Evolutionary conservation across 2,113 vertebrate genomes (phyloP), one percentile per base, ranked within the genome.

Genomic region (Podiceps cristatus): DNA sequence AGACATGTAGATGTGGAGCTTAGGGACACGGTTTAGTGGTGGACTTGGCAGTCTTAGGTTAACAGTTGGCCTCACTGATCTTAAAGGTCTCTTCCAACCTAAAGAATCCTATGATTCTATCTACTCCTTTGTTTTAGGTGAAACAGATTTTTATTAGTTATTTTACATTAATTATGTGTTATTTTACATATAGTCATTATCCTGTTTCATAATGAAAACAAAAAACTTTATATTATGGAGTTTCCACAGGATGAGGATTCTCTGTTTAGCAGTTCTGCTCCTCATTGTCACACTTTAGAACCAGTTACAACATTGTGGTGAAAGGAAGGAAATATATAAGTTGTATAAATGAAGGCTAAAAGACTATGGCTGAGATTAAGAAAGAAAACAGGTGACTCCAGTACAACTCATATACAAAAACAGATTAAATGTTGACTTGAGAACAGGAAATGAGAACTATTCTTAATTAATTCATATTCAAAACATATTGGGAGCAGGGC

Each of bases 391-490:
- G 66, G 74, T 88, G 78, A 92, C 60, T 82, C 44, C 35, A 78
- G 31, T 47, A 52, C 40, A 64, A 81, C 68, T 75, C 33, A 18
- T 37, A 45, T 11, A 88, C 45, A 40, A 60, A 73, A 91, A 75
- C 20, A 81, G 68, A 58, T 85, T 81, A 91, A 91, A 78, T 27
- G 5, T 79, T 66, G 9, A 87, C 37, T 75, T 6, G 8, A 76
- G 81, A 95, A 86, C 20, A 93, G 93, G 80, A 95, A 96, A 91
- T 59, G 55, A 59, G 37, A 95, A 67, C 25, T 63, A 47, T 53
- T 78, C 49, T 75, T 79, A 82, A 95, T 91, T 75, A 80, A 94
- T 64, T 81, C 64, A 94, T 93, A 97, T 86, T 44, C 89, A 89
- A 90, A 88, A 3, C 84, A 95, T 66, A 94, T 0, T 73, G 49